phyloP scores from a whole-genome alignment of 2,888 invertebrate genomes.

The Cheilosia vulpina region DNA sequence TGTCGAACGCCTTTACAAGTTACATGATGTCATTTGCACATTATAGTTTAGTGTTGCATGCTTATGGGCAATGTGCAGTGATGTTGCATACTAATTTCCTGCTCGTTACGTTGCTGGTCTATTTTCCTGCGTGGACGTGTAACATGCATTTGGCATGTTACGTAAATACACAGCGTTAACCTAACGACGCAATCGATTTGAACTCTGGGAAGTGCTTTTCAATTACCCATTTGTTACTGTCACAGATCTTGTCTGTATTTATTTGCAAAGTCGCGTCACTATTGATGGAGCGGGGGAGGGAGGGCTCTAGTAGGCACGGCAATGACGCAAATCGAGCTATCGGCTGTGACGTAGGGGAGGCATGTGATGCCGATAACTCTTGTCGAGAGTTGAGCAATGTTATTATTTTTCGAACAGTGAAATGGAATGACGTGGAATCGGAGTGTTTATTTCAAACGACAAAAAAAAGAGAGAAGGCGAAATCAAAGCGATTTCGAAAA shows the following conservation, averaged over 20 bases:
- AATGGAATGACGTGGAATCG: constrained; percentile 24
- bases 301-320: too few species aligned
- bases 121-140: neutral
- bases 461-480: too few species aligned
- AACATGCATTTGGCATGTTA: constrained; percentile 2
- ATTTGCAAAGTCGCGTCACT: neutral
- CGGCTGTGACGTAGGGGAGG: neutral
- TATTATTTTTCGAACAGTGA: neutral
- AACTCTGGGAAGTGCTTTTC: neutral
- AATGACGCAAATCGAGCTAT: too few species aligned
- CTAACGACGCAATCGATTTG: neutral
- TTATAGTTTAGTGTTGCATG: constrained; percentile 44
- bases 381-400: neutral
- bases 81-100: constrained; percentile 56
- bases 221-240: constrained; percentile 8
- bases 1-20: constrained; percentile 43
- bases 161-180: too few species aligned
- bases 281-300: too few species aligned
- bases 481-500: too few species aligned
- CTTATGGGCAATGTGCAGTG: constrained; percentile 35
- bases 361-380: constrained; percentile 43
- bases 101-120: constrained; percentile 21
- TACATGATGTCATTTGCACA: constrained; percentile 62
- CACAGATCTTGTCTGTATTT: neutral
- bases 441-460: neutral